Percentiles rank a stretch among this genome's conserved stretches.
Conservation (phyloP, 2,113 vertebrate species). For the Oncorhynchus mykiss region DNA sequence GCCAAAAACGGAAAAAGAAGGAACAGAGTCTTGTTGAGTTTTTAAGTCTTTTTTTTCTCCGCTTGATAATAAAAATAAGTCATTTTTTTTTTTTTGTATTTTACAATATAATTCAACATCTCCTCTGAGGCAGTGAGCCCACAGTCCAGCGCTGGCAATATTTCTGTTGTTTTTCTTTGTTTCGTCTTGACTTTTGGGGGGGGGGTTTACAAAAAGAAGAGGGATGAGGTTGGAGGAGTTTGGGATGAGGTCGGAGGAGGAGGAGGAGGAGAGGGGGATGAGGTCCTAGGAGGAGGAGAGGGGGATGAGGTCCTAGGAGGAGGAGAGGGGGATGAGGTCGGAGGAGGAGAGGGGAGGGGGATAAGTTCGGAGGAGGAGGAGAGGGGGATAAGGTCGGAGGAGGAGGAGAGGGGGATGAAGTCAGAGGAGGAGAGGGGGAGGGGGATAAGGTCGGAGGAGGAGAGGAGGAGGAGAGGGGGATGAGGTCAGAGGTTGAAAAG, state of each 20-base stretch:
- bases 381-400: no score
- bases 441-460: no score
- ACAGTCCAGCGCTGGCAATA: conserved; percentile 84
- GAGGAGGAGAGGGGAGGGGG: no score
- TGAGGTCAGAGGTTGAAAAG: not conserved
- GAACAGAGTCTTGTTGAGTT: conserved; percentile 70
- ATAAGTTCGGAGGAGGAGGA: no score
- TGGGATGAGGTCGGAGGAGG: no score
- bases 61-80: conserved; percentile 99
- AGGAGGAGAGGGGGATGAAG: not conserved
- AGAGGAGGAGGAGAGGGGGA: no score
- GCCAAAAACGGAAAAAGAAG: conserved; percentile 53
- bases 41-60: conserved; percentile 78
- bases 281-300: no score
- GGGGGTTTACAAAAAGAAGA: conserved; percentile 42
- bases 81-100: conserved; percentile 87
- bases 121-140: conserved; percentile 88
- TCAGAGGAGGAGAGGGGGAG: no score
- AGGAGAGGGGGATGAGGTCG: no score
- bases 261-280: no score
- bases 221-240: no score
- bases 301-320: no score
- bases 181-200: conserved; percentile 26
- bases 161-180: conserved; percentile 19
- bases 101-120: conserved; percentile 99